Conservation (phyloP, 2,888 invertebrate genomes). For the Agrypnus murinus region DNA sequence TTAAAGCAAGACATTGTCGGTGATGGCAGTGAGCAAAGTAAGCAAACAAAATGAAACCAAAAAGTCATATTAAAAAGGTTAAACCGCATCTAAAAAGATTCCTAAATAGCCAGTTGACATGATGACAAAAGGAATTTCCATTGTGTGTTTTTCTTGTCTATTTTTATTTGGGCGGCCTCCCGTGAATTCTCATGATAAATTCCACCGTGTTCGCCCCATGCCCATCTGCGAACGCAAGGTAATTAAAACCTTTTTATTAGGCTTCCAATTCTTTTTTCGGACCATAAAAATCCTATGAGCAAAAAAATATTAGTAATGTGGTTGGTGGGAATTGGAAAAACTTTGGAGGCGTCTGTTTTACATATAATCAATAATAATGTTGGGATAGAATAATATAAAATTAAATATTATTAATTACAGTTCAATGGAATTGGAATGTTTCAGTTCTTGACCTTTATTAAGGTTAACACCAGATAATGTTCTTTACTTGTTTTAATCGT, state of each 20-base stretch:
- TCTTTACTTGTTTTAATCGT: neutral
- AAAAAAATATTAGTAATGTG: too few relatives aligned
- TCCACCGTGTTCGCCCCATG: slow-evolving; percentile 16
- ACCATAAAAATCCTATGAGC: neutral
- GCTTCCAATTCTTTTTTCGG: too few relatives aligned
- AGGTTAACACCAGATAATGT: slow-evolving; percentile 35
- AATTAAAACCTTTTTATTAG: slow-evolving; percentile 16
- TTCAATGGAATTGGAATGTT: slow-evolving; percentile 22
- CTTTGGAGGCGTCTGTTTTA: too few relatives aligned
- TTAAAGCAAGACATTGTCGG: slow-evolving; percentile 21
- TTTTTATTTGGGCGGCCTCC: slow-evolving; percentile 46
- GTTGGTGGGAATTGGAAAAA: too few relatives aligned
- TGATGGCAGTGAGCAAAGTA: too few relatives aligned
- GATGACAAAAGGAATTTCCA: slow-evolving; percentile 65
- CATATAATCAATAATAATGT: too few relatives aligned
- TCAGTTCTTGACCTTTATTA: slow-evolving; percentile 25
- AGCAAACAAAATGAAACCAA: slow-evolving; percentile 20
- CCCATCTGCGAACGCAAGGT: slow-evolving; percentile 20
- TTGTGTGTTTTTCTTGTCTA: slow-evolving; percentile 56
- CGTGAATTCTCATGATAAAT: slow-evolving; percentile 43
- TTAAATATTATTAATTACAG: slow-evolving; percentile 13
- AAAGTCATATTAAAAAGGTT: slow-evolving; percentile 26
- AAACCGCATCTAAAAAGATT: slow-evolving; percentile 52
- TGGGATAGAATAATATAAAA: slow-evolving; percentile 16
- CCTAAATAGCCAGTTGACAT: slow-evolving; percentile 59